Base-by-base conservation (phyloP, 2,888 invertebrate genomes). In the Dolomedes plantarius region DNA sequence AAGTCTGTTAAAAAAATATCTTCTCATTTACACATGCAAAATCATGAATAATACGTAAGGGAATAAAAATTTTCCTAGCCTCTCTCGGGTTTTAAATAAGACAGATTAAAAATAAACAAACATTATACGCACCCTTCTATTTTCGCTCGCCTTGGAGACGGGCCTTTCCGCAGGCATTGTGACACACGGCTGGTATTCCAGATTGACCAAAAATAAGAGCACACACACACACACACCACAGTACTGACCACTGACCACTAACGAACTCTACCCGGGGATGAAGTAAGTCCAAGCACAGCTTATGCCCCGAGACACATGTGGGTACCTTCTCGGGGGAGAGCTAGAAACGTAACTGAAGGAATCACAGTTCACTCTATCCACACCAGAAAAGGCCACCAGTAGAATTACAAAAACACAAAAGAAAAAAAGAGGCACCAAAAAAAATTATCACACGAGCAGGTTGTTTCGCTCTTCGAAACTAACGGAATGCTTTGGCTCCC, bases 81-180 rank as follows among this genome's bases (percentile, higher is more conserved):
- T n/a, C n/a, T n/a, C n/a, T n/a, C n/a, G n/a, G n/a, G n/a, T n/a
- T n/a, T n/a, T n/a, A n/a, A n/a, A n/a, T n/a, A n/a, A n/a, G n/a
- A n/a, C n/a, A n/a, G n/a, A n/a, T n/a, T n/a, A n/a, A n/a, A n/a
- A n/a, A n/a, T n/a, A n/a, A n/a, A n/a, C n/a, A n/a, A n/a, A n/a
- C n/a, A 1, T 0, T 16, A 27, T 7, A 16, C 81, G 86, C 77
- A 88, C 88, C 81, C 88, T 41, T 71, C 88, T 67, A 65, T 88
- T 86, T 29, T 88, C 88, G 41, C 88, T 88, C 28, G 88, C 81
- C 67, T 88, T 88, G 13, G 86, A 81, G n/a, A 73, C 23, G 1
- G 86, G 77, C 79, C 83, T 86, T 56, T 88, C 88, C 1, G 88
- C 86, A n/a, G 88, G 88, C 88, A 88, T 88, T 46, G 65, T 56